Base-by-base conservation (phyloP, 2,113 vertebrate genomes). In the Microtus montanus region DNA sequence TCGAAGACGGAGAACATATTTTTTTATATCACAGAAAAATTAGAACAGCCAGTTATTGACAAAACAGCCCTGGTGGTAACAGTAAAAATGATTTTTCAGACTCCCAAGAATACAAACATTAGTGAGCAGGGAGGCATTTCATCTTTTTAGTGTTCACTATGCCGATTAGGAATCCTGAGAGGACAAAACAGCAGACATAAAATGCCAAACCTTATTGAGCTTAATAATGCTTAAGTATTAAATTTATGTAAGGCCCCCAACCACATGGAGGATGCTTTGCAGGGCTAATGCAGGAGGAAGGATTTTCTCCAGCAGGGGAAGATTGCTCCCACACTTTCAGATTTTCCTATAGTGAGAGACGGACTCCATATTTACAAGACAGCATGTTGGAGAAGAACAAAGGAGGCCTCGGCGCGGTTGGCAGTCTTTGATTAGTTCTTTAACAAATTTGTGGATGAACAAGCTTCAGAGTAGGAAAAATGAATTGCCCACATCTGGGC, bases 1-100 rank as follows among this genome's bases (percentile, higher is more conserved):
- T 24, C 68, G 70, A 89, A 79, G 64, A 80, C 8, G 52, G 22
- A 68, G 20, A 93, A 52, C 63, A 28, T 71, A 68, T 71, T n/a
- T 90, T 41, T 24, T 90, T 90, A 44, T 12, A 93, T 88, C 79
- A 91, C 68, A 94, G 95, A 87, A 74, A 94, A 90, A 96, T 80
- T 44, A 93, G 95, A 96, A 63, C 2, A 87, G 20, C 3, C 28
- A 94, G 12, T 84, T 94, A 91, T 87, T 96, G 84, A 94, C 26
- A 87, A 95, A 95, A 90, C 33, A 66, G 70, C 64, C 91, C 15
- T n/a, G 83, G 79, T 68, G 33, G 61, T 89, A 91, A 92, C 38
- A 91, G 61, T 74, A 89, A 89, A 78, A 83, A 87, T 35, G 26
- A 78, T 38, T 80, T 87, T 96, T 87, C 89, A 91, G 83, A 89